These are phyloP conservation scores for Allophyes oxyacanthae DNA, from an alignment of 2,888 invertebrate genomes.

Conservation along the genomic window DNA sequence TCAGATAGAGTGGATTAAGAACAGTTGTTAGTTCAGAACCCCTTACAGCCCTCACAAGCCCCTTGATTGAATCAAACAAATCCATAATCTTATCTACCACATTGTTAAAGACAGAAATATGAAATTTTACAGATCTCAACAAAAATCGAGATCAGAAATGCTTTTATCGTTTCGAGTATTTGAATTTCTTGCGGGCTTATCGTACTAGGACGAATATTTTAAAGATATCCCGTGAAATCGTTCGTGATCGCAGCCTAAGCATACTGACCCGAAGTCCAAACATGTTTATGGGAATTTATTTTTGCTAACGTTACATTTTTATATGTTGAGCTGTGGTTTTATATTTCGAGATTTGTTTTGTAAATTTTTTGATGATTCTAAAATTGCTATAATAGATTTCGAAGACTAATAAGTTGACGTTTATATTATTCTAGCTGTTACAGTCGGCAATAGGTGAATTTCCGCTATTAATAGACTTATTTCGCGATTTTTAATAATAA, in stretches of 20 bases:
- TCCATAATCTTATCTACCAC: constrained; percentile 60
- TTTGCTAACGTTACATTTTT: constrained; percentile 31
- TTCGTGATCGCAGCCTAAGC: constrained; percentile 63
- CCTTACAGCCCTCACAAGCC: constrained; percentile 51
- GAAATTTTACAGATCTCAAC: constrained; percentile 72
- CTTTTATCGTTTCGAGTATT: constrained; percentile 78
- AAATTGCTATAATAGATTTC: too few relatives aligned
- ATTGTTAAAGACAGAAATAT: constrained; percentile 62
- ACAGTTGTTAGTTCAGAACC: constrained; percentile 64
- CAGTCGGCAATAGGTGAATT: too few relatives aligned
- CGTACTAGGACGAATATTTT: constrained; percentile 76
- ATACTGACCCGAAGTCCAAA: constrained; percentile 64
- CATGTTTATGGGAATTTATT: constrained; percentile 40
- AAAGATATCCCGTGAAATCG: constrained; percentile 71
- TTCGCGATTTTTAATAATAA: too few relatives aligned
- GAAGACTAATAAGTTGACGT: too few relatives aligned
- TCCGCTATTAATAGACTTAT: too few relatives aligned
- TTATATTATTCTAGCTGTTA: too few relatives aligned
- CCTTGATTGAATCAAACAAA: constrained; percentile 65
- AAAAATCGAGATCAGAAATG: constrained; percentile 76
- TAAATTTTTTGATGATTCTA: not conserved
- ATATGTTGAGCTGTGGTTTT: constrained; percentile 12
- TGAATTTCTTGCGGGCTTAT: constrained; percentile 75
- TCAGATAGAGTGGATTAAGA: constrained; percentile 59
- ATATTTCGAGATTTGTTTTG: constrained; percentile 8